These are phyloP conservation scores for Micrasema minimum DNA, from an alignment of 1,140 invertebrate genomes.

Conservation along the genomic window DNA sequence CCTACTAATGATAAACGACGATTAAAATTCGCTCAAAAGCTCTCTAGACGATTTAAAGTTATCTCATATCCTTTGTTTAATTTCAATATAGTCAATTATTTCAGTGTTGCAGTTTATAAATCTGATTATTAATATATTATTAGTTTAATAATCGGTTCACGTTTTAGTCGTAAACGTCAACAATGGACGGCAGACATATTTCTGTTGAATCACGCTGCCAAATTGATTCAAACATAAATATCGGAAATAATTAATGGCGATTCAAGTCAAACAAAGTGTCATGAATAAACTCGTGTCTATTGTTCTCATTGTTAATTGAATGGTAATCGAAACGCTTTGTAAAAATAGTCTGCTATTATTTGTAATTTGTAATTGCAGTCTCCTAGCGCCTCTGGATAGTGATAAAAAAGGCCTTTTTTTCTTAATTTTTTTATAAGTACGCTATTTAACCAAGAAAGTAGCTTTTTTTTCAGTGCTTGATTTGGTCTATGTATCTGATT, in stretches of 20 bases:
- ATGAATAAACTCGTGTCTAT: slow-evolving; percentile 29
- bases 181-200: slow-evolving; percentile 28
- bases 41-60: slow-evolving; percentile 6
- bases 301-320: slow-evolving; percentile 18
- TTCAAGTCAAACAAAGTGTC: slow-evolving; percentile 24
- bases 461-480: no score
- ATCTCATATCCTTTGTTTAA: slow-evolving; percentile 22
- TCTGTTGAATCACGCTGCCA: slow-evolving; percentile 25
- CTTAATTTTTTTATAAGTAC: no score
- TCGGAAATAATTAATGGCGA: slow-evolving; percentile 31
- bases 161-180: slow-evolving; percentile 8
- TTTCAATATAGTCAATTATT: not conserved
- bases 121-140: not conserved
- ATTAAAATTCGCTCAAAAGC: no score
- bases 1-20: no score
- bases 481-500: no score
- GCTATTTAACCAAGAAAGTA: no score
- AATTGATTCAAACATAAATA: slow-evolving; percentile 18
- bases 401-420: no score
- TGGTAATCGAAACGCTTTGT: slow-evolving; percentile 8
- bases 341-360: no score
- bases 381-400: no score
- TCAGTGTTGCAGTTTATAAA: not conserved
- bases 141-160: slow-evolving; percentile 14
- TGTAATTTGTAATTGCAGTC: no score